Evolutionary conservation across 2,113 vertebrate species (phyloP), one percentile per base, ranked within the genome.

Genomic region (Microcebus jonahi): DNA sequence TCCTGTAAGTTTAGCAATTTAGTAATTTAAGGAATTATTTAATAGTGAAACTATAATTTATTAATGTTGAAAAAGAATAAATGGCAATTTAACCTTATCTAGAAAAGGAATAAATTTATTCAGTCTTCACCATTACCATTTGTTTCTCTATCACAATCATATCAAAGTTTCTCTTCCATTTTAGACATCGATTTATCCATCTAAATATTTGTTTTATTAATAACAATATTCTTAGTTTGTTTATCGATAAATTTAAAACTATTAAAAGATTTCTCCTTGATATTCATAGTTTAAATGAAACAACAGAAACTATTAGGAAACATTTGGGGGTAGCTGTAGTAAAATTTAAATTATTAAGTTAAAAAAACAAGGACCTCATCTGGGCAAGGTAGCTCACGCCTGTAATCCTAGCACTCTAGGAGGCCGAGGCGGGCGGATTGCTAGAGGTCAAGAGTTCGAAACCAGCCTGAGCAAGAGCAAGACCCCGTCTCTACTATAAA

Each of bases 291-390:
- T 83, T 23, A 94, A 92, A 63, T 53, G n/a, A 97, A 95, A 87
- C 45, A 92, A 86, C 1, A 65, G 13, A 87, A 96, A 59, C 81
- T 90, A 53, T 55, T 92, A 84, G 80, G 27, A 96, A 92, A 92
- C 12, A 77, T 42, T 76, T 85, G 23, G 20, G 15, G 29, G 2
- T 73, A 88, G 71, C 70, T 88, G 36, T 87, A 36, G 70, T 88
- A 21, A 92, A 92, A 95, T 90, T 96, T 93, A 94, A 95, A 73
- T 90, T 83, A 84, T n/a, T 53, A 71, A 80, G 15, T 89, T 77
- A 83, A 94, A 88, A 91, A 45, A 95, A 86, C 4, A 94, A 95
- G 8, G 31, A 70, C 23, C 68, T 50, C 45, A 59, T 45, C 45
- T 8, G 45, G 45, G 45, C 45, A 45, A 45, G 45, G 45, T 45